Conservation (phyloP, 2,888 invertebrate genomes). For the Parochlus steinenii region DNA sequence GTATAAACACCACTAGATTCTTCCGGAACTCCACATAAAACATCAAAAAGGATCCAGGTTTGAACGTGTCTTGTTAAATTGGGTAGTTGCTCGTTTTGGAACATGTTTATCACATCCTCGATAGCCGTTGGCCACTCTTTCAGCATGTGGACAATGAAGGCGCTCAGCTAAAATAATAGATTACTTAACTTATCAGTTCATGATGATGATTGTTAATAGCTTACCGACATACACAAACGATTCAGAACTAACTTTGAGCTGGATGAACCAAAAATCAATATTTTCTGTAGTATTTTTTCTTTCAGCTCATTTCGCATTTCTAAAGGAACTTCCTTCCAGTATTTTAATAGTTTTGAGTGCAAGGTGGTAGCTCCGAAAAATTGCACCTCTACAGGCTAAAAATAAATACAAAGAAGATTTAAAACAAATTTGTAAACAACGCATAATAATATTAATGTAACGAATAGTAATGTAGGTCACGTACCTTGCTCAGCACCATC, state of each 20-base stretch:
- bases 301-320: conserved; percentile 62
- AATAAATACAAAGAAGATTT: conserved; percentile 17
- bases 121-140: conserved; percentile 45
- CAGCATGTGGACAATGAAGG: conserved; percentile 56
- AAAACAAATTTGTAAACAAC: no score
- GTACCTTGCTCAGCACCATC: conserved; percentile 4
- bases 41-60: conserved; percentile 57
- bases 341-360: conserved; percentile 72
- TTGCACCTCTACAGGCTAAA: conserved; percentile 72
- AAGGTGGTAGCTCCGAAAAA: conserved; percentile 87
- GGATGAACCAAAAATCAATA: conserved; percentile 50
- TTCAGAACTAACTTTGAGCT: conserved; percentile 77
- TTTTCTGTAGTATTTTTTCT: conserved; percentile 58
- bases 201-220: conserved; percentile 10
- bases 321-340: conserved; percentile 72
- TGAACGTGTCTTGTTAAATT: conserved; percentile 41
- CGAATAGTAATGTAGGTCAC: no score
- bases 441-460: conserved; percentile 2
- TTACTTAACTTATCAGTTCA: conserved; percentile 3
- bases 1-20: conserved; percentile 37
- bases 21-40: conserved; percentile 72
- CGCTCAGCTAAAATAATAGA: conserved; percentile 50
- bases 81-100: conserved; percentile 39
- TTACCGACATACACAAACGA: conserved; percentile 72
- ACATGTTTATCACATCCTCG: conserved; percentile 52